Percentiles rank a stretch among this genome's conserved stretches.
phyloP scores from a whole-genome alignment of 2,797 vertebrate species.

The Arrhamphus sclerolepis region DNA sequence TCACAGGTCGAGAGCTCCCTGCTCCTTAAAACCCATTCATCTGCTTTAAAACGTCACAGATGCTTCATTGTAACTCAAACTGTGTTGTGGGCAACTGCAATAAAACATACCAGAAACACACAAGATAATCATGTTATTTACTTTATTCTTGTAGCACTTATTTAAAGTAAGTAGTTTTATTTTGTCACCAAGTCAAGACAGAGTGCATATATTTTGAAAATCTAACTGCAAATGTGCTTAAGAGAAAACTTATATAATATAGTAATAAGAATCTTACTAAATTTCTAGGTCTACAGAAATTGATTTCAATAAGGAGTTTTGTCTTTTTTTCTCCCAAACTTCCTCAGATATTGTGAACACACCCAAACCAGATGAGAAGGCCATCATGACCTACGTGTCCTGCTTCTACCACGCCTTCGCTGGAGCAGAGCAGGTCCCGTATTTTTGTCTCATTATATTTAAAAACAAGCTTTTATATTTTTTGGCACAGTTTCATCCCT shows the following conservation, averaged over 20 bases:
- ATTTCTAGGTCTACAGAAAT: not conserved
- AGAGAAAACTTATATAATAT: not conserved
- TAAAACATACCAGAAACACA: conserved; percentile 1
- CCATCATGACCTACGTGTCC: conserved; percentile 95
- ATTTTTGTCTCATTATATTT: not conserved
- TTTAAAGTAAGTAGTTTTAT: not conserved
- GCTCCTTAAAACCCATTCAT: conserved; percentile 1
- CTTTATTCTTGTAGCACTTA: not conserved
- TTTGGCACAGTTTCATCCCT: not conserved
- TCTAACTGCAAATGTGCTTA: not conserved
- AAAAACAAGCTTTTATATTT: not conserved
- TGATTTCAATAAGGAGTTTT: not conserved
- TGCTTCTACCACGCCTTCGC: conserved; percentile 96
- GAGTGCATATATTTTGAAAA: too few species aligned
- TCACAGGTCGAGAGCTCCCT: too few species aligned
- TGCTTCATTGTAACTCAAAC: conserved; percentile 2
- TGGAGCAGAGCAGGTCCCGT: conserved; percentile 87
- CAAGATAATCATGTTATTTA: not conserved
- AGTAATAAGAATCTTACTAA: not conserved
- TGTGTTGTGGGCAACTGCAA: not conserved
- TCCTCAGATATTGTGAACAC: conserved; percentile 91
- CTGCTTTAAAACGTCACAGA: not conserved
- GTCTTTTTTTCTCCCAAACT: not conserved
- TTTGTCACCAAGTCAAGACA: not conserved
- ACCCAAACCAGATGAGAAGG: conserved; percentile 93